These are phyloP conservation scores for Eucidaris tribuloides DNA, from an alignment of 35 echinoderm and acorn worm genomes.

Conservation along the genomic window DNA sequence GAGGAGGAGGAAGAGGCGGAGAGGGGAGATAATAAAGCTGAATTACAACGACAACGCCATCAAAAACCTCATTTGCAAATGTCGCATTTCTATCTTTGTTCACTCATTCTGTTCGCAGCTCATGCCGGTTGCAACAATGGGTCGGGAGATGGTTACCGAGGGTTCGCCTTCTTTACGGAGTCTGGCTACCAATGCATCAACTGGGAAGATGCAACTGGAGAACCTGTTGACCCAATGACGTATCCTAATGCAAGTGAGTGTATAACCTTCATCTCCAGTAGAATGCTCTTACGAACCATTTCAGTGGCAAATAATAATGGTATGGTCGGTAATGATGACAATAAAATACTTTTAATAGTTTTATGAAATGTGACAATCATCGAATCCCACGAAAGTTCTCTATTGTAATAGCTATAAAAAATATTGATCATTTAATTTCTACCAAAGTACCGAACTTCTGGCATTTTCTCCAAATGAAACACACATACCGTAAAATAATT, in stretches of 20 bases:
- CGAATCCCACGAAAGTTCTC: background rate
- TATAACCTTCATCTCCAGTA: background rate
- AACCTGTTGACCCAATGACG: slow-evolving; percentile 1
- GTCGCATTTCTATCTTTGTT: background rate
- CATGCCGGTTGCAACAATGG: slow-evolving; percentile 48
- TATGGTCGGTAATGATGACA: background rate
- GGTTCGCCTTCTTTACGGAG: slow-evolving; percentile 32
- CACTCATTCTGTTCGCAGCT: background rate
- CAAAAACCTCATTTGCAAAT: background rate
- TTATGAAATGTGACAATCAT: background rate
- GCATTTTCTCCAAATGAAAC: too few relatives aligned
- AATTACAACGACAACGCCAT: too few relatives aligned
- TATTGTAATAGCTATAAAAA: background rate
- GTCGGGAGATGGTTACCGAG: slow-evolving; percentile 30
- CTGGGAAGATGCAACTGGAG: slow-evolving; percentile 9
- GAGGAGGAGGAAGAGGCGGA: too few relatives aligned
- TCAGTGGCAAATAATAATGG: background rate
- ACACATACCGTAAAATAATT: too few relatives aligned
- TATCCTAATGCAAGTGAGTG: slow-evolving; percentile 40
- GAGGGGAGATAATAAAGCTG: too few relatives aligned
- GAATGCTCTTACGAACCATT: background rate
- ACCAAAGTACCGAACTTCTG: too few relatives aligned
- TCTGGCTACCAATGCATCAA: slow-evolving; percentile 35
- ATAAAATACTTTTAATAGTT: background rate
- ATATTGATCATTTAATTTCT: background rate